Conservation (phyloP, 2,113 vertebrate genomes). For the Glaucidium brasilianum region DNA sequence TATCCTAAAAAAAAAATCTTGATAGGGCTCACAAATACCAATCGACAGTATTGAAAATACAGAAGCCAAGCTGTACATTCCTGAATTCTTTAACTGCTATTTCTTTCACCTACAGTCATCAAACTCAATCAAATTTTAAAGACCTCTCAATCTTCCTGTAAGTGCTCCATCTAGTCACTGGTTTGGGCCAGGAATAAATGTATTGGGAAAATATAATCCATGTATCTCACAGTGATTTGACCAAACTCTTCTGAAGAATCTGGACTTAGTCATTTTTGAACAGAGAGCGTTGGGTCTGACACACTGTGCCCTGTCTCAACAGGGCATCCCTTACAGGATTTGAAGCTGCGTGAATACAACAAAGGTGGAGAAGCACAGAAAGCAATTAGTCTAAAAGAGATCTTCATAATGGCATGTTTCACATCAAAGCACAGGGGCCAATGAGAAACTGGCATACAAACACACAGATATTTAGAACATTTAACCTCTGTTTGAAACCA, state of each 20-base stretch:
- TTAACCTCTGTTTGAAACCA: background rate
- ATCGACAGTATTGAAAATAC: background rate
- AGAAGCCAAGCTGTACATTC: background rate
- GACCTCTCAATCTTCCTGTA: background rate
- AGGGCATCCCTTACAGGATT: background rate
- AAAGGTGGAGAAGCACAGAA: background rate
- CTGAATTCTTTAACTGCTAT: background rate
- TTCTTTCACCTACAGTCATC: background rate
- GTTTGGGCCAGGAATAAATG: background rate
- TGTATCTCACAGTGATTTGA: background rate
- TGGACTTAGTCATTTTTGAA: background rate
- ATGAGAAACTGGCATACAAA: background rate
- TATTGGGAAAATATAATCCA: background rate
- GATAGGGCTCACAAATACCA: background rate
- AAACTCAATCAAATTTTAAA: background rate
- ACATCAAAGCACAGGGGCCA: background rate
- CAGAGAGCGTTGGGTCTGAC: background rate
- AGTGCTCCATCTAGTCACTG: background rate
- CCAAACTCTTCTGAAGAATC: background rate
- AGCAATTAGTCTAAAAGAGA: background rate
- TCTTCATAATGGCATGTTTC: background rate
- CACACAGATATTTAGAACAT: background rate
- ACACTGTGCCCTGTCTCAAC: background rate
- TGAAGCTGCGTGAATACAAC: background rate
- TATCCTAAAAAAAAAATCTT: background rate